A percentile compares a stretch with the other conserved stretches of the same genome.
These are phyloP conservation scores for Liolophura sinensis DNA, from an alignment of 1,140 invertebrate genomes.

Conservation along the genomic window DNA sequence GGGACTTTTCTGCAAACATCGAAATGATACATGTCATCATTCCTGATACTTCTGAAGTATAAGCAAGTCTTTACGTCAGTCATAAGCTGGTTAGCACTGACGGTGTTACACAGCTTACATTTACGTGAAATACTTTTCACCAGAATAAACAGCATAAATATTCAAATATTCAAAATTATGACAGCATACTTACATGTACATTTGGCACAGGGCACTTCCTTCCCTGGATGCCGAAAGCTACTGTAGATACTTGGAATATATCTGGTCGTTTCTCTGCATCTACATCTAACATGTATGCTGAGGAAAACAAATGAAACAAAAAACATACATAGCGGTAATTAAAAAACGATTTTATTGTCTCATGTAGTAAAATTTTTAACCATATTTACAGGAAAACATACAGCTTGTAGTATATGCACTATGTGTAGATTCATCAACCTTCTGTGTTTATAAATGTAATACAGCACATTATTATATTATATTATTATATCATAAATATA, in stretches of 20 bases:
- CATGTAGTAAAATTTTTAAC: too few relatives aligned
- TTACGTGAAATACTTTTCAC: background rate
- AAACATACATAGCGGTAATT: background rate
- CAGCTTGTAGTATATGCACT: too few relatives aligned
- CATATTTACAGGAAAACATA: too few relatives aligned
- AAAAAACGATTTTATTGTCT: too few relatives aligned
- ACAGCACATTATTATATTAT: too few relatives aligned
- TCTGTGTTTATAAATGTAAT: too few relatives aligned
- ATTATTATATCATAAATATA: too few relatives aligned
- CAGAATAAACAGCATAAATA: too few relatives aligned
- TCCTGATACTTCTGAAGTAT: background rate
- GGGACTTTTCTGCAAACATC: slow-evolving; percentile 65
- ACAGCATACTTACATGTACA: slow-evolving; percentile 70
- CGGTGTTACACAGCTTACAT: background rate
- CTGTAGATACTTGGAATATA: slow-evolving; percentile 83
- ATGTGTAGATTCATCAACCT: too few relatives aligned
- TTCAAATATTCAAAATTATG: too few relatives aligned
- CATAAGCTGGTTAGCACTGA: background rate
- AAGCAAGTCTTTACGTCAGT: background rate
- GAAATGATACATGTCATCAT: slow-evolving; percentile 8
- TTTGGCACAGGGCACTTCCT: slow-evolving; percentile 82
- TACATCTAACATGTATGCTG: slow-evolving; percentile 83
- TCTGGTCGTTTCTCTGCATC: slow-evolving; percentile 83
- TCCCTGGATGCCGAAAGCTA: slow-evolving; percentile 75
- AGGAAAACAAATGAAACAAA: slow-evolving; percentile 41